Base-by-base conservation (phyloP, 2,888 invertebrate genomes). In the Gerosis bhagava region DNA sequence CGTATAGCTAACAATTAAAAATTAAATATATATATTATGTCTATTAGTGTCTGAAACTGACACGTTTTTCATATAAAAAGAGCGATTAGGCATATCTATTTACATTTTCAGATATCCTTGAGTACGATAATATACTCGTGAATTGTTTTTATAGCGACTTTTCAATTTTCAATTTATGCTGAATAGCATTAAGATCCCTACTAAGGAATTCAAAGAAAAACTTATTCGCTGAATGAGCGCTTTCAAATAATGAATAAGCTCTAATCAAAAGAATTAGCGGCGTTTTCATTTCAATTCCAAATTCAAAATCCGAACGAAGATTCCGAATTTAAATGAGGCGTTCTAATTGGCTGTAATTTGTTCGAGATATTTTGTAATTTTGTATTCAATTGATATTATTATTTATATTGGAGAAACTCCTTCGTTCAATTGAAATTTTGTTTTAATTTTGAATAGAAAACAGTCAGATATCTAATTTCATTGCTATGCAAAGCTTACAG, bases 341-440 rank as follows among this genome's bases (percentile, higher is more conserved):
- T 35, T 35, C 28, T 51, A 53, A 57, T 51, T 55, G 57, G 51
- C 47, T 45, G 45, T 47, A 55, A 57, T 57, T 51, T 51, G 53
- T 55, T 57, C 50, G 22, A 34, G 32, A 43, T 49, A 50, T 55
- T 53, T 47, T 52, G 6, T 28, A 1, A 53, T 55, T 50, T 52
- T 44, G 51, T 46, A 55, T 57, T 55, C 40, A 53, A 50, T 55
- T 40, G 41, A 50, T 46, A 39, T 32, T n/a, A 13, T 17, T 31
- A 36, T 45, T 37, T n/a, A n/a, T n/a, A n/a, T n/a, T n/a, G n/a
- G n/a, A n/a, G n/a, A n/a, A n/a, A n/a, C n/a, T n/a, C n/a, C n/a
- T n/a, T n/a, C n/a, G n/a, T n/a, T n/a, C n/a, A n/a, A n/a, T n/a
- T n/a, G n/a, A n/a, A n/a, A n/a, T n/a, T n/a, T n/a, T n/a, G n/a